Evolutionary conservation across 2,113 vertebrate species (phyloP).

Genomic region (Turdus rufiventris): DNA sequence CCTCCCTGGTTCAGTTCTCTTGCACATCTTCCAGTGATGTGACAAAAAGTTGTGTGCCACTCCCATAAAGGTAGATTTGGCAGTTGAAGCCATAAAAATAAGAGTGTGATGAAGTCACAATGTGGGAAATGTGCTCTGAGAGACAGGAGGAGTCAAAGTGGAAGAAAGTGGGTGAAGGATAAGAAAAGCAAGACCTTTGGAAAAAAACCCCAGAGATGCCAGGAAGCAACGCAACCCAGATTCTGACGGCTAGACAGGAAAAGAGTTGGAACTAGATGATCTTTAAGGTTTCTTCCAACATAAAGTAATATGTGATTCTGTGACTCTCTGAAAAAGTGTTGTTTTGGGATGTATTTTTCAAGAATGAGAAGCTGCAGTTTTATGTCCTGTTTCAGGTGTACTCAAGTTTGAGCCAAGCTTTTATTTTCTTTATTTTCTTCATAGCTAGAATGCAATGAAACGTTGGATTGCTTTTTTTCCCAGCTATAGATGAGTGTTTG

Average conservation of each 20-base stretch:
- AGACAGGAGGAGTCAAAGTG: background rate
- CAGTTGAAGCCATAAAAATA: background rate
- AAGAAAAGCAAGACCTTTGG: background rate
- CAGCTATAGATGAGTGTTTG: background rate
- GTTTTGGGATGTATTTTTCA: background rate
- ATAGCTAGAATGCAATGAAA: background rate
- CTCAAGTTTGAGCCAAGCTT: background rate
- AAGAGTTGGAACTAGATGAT: background rate
- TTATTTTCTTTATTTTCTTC: background rate
- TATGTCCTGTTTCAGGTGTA: background rate
- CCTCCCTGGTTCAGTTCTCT: background rate
- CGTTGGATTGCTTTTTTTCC: background rate
- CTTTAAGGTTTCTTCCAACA: background rate
- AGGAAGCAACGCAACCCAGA: background rate
- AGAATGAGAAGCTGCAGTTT: background rate
- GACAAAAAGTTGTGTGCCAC: background rate
- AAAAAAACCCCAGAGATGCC: background rate
- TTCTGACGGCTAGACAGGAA: background rate
- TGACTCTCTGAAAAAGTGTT: background rate
- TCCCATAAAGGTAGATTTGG: rapidly evolving
- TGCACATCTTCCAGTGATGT: background rate
- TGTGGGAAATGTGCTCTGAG: background rate
- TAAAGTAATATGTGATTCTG: background rate
- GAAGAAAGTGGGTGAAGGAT: background rate
- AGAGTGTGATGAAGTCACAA: background rate